Evolutionary conservation across 2,797 vertebrate species (phyloP), one percentile per base, ranked within the genome.

Genomic region (Paguma larvata): DNA sequence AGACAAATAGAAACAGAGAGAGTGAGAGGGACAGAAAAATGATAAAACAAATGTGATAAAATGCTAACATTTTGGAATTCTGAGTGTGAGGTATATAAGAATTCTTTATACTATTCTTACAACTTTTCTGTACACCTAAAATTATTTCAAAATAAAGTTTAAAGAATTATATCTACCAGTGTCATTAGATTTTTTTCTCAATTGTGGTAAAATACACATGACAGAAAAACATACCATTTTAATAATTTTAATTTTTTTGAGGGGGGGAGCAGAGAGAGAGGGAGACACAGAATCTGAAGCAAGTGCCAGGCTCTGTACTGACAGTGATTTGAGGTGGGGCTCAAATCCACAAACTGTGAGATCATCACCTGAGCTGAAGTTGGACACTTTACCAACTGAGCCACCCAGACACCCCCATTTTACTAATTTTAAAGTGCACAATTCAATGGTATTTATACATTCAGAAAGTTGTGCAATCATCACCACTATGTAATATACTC

Each of bases 71-170:
- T 53, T 77, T 56, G 62, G 51, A 30, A 91, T 78, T 70, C 62
- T 38, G 15, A 34, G 10, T 68, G 32, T 78, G 68, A 48, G 19
- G 25, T 59, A 85, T 48, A 34, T 30, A 75, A 46, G 48, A 48
- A 48, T 63, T 51, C 32, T 48, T 89, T 38, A 13, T 77, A 77
- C 3, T 12, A 23, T 16, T 73, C 65, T 53, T 87, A 19, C 77
- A 75, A 51, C 18, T 78, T 48, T 46, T 89, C 48, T 89, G 38
- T 38, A 70, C 30, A 23, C 80, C 92, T 79, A 77, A 32, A 34
- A 44, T 80, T 59, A 88, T 83, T 90, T 90, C 44, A 85, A 85
- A 89, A 56, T 62, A 85, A 85, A 82, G 27, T 67, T 32, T 32
- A 16, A 56, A 34, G 75, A 75, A 53, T 65, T 65, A 23, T 34